Evolutionary conservation across 1,140 invertebrate genomes (phyloP), one percentile per base, ranked within the genome.

Genomic region (Macrotrachela quadricornifera): DNA sequence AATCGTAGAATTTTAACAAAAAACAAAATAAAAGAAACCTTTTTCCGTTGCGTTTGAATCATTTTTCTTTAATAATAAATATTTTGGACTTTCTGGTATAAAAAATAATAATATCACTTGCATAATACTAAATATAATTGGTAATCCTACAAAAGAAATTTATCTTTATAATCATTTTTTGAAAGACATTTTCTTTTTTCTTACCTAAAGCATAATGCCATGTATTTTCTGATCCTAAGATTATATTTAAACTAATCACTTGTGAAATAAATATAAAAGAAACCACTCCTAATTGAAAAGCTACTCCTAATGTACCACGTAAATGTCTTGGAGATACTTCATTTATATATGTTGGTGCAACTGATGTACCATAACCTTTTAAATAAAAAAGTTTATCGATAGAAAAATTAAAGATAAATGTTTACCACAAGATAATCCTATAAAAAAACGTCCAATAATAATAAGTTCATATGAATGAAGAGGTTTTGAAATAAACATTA

Each of bases 301-400:
- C 82, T 58, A 85, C 90, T 1, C 69, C 69, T 45, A 55, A 54
- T 45, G 62, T 82, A 60, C 86, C 86, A 64, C 87, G 78, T 57
- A 92, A 75, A 74, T 85, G 86, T 62, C 91, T 74, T 59, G 87
- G 87, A 59, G 87, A 83, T 71, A 92, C 91, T 75, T 94, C 88
- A 63, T 84, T 87, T 78, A 94, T 83, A 78, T 92, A 92, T 82
- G 92, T 86, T 74, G 87, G 87, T 74, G 88, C 85, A 70, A 92
- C 74, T 61, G 82, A 86, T 65, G 86, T 90, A 72, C 86, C 88
- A 62, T 91, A 76, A 69, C 83, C 83, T 15, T 49, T 21, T 13
- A 46, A 39, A 37, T 44, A 48, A 10, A 54, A 50, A 50, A 54
- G 12, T 42, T 12, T 42, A 54, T 38, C 53, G 46, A 43, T 39